Percentiles rank a stretch among this genome's conserved stretches.
These are phyloP conservation scores for Drosophila mojavensis DNA, from an alignment of 1,140 invertebrate genomes.

Conservation along the genomic window DNA sequence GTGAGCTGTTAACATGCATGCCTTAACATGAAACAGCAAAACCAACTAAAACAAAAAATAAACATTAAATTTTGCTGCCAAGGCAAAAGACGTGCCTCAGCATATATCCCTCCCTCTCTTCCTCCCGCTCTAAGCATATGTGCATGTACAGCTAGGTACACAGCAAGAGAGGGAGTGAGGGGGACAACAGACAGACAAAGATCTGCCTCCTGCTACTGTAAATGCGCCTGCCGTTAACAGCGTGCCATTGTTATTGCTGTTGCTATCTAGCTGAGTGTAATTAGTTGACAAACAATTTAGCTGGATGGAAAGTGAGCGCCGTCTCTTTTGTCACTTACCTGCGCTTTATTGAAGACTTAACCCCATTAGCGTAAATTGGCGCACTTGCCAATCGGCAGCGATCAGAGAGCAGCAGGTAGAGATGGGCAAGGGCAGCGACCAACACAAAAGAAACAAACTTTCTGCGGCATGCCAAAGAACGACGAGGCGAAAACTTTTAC, in stretches of 20 bases:
- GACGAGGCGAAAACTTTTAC: constrained; percentile 69
- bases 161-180: not conserved
- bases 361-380: constrained; percentile 80
- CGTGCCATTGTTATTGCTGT: constrained; percentile 32
- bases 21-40: constrained; percentile 62
- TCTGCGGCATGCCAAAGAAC: constrained; percentile 70
- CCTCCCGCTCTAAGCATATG: no score
- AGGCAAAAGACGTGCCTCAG: no score
- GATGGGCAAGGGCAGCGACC: constrained; percentile 58
- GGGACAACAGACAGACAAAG: not conserved
- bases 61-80: constrained; percentile 54
- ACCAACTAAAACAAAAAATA: not conserved
- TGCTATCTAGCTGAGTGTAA: constrained; percentile 36
- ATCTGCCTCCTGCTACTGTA: constrained; percentile 3
- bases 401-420: constrained; percentile 68
- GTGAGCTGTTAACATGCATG: constrained; percentile 74
- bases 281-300: constrained; percentile 68
- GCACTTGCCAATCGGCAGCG: constrained; percentile 74
- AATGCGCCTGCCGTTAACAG: constrained; percentile 36
- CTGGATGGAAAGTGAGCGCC: constrained; percentile 61
- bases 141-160: constrained; percentile 1
- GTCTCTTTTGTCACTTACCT: constrained; percentile 55
- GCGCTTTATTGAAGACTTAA: constrained; percentile 78
- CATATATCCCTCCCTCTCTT: no score
- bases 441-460: constrained; percentile 66